Base-by-base conservation (phyloP, 2,113 vertebrate genomes). In the Delphinapterus leucas region DNA sequence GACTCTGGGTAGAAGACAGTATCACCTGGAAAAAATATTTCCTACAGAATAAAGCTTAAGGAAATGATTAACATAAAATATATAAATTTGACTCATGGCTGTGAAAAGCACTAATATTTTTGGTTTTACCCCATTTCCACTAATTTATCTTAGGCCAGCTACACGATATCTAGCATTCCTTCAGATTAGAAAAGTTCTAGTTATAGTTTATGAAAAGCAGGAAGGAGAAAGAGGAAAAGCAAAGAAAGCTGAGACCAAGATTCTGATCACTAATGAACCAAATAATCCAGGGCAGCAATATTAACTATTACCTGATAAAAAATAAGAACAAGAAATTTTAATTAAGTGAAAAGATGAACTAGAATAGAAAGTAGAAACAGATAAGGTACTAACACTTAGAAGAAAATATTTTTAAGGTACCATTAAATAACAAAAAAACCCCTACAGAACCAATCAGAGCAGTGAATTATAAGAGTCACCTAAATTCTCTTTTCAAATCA, bases 11-110 rank as follows among this genome's bases (percentile, higher is more conserved):
- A 90, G 47, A 94, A 85, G 31, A 92, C 28, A 79, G 55, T 38
- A 97, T 93, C 58, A 88, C 85, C 60, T 87, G 21, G 58, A 84
- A 97, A 96, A 96, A 79, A 6, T 55, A 96, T 31, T 95, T 93
- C 61, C 49, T 87, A 73, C 60, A 90, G 17, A 77, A 93, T 68
- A 28, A 95, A 91, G 26, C n/a, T 77, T 90, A 96, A 90, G 36
- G 49, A 28, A 96, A 71, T 77, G 12, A 88, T 76, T 68, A 97
- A 88, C 60, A 96, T 82, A 89, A 97, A 90, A 77, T 70, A 89
- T 4, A 89, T 74, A 94, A 71, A 93, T 83, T 41, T 91, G 41
- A 93, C 21, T 97, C 67, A 73, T 23, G 36, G 38, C 89, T 63
- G 94, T 84, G 63, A 93, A 96, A 95, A 83, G 13, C 55, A 95